Evolutionary conservation across 1,140 invertebrate species (phyloP), one percentile per base, ranked within the genome.

Genomic region (Adelges cooleyi): DNA sequence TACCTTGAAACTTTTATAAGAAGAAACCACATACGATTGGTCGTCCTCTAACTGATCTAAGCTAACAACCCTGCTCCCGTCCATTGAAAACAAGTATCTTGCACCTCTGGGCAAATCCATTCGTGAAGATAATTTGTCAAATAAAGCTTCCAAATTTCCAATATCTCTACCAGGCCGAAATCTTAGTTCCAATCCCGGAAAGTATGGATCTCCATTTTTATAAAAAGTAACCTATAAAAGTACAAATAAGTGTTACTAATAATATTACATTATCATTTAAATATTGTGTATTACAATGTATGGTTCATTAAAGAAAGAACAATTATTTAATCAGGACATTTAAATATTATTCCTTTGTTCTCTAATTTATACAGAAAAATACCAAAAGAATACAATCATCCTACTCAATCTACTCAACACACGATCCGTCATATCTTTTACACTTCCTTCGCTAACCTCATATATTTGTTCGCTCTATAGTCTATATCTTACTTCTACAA

Each of bases 161-260:
- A 95, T 86, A 73, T 93, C 90, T 66, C 89, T 80, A 1, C 89
- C 86, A 3, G 89, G 87, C 69, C 89, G 89, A 72, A 95, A 92
- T 42, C 90, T 84, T 71, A 91, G 86, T 73, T 92, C 89, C 18
- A 92, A 81, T 0, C 91, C 90, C 42, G 89, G 89, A 74, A 87
- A 91, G 73, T 92, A 91, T 0, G 87, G 86, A 75, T 95, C 92
- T 4, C 92, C 92, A 82, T 95, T 97, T 72, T 88, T 85, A 75
- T 89, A 96, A 75, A 96, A 95, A 1, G 87, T 86, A 38, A 95
- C 87, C 90, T 77, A 54, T 4, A 49, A 50, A 51, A 23, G 20
- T 23, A 6, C 9, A 23, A 15, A 22, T 27, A 22, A 52, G 9
- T 9, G 11, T 22, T 15, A 52, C 18, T 5, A 27, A 17, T 4